A percentile compares a stretch with the other conserved stretches of the same genome.
Evolutionary conservation across 2,113 vertebrate species (phyloP).

Genomic region (Lota lota): DNA sequence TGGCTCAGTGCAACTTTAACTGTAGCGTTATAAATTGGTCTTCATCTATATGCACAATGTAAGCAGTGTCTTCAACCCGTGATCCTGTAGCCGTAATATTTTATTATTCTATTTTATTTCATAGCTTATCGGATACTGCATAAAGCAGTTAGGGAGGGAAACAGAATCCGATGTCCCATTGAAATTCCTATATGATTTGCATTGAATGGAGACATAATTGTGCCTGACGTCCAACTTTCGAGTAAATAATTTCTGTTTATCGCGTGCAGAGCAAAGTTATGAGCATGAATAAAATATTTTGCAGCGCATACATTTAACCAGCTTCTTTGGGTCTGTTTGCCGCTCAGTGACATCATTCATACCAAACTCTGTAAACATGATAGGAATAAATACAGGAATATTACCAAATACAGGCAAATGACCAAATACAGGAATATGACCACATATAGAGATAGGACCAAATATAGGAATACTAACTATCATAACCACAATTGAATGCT

Average conservation of each 20-base stretch:
- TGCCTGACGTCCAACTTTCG: conserved; percentile 32
- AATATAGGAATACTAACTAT: too few species aligned
- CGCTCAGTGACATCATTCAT: neutral
- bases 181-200: conserved; percentile 48
- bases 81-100: conserved; percentile 49
- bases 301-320: neutral
- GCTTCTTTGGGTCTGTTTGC: neutral
- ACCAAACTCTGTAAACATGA: neutral
- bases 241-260: conserved; percentile 43
- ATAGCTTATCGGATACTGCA: conserved; percentile 43
- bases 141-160: conserved; percentile 25
- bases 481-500: too few species aligned
- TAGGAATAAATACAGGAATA: too few species aligned
- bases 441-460: too few species aligned
- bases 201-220: conserved; percentile 29
- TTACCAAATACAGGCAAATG: too few species aligned
- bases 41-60: conserved; percentile 56
- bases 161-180: conserved; percentile 26
- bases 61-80: conserved; percentile 44
- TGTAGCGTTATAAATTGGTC: conserved; percentile 62
- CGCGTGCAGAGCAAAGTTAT: conserved; percentile 12
- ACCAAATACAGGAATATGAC: too few species aligned
- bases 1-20: conserved; percentile 63
- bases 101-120: conserved; percentile 42
- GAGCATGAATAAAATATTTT: conserved; percentile 7